Evolutionary conservation across 2,113 vertebrate species (phyloP), one percentile per base, ranked within the genome.

Genomic region (Sceloporus tristichus): DNA sequence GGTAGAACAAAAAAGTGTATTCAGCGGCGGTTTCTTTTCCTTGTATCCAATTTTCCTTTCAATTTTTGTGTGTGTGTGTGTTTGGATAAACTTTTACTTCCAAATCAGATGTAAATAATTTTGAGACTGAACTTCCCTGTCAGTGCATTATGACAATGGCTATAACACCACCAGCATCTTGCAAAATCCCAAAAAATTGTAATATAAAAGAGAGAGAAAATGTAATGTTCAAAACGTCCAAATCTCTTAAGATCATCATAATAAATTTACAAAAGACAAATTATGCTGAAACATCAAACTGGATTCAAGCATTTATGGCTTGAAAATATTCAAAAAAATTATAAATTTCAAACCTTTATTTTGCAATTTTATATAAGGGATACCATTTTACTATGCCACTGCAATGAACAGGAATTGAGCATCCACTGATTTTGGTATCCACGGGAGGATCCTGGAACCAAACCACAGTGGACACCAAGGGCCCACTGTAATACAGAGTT

Each of bases 181-280:
- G 68, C 38, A 81, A 92, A 86, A 88, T 81, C 82, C 76, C 76
- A 56, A 25, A 84, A 68, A 87, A 80, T 85, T 56, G 74, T 79
- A 62, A 82, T 21, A 29, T 1, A 68, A 38, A 90, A 83, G 62
- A 59, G 2, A 40, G 25, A 48, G 54, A 21, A 14, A 9, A 25
- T 38, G 7, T 25, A 77, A 11, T 66, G 10, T 27, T 8, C 70
- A 59, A 79, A 25, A 4, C 18, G 11, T 62, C 40, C 42, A 48
- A 78, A 78, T 18, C 27, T 54, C 3, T 84, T 18, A 34, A 56
- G 34, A 7, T 11, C 38, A 66, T 8, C 34, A 65, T 38, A 85
- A n/a, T 23, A 54, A 85, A 62, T 76, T 25, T 23, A 65, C 42
- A 65, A 42, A 75, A 70, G 14, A 54, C 4, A 71, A 81, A 59